Conservation (phyloP, 2,888 invertebrate species). For the Melinopterus prodromus region DNA sequence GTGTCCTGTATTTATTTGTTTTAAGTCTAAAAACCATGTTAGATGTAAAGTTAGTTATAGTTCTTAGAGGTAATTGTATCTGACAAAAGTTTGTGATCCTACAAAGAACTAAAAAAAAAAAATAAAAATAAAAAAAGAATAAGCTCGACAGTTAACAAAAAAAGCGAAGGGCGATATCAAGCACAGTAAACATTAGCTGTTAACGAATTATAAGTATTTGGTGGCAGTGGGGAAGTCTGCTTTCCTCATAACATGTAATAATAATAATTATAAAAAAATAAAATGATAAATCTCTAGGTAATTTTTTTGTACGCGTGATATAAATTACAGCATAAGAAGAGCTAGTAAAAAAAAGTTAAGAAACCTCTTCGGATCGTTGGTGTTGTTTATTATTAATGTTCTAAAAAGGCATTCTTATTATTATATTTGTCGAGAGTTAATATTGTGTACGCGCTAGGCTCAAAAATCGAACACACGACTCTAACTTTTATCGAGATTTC, state of each 20-base stretch:
- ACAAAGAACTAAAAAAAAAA: not conserved
- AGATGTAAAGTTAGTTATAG: slow-evolving; percentile 4
- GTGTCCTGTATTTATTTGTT: not conserved
- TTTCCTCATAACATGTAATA: not conserved
- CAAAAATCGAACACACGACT: not conserved
- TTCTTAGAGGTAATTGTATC: not conserved
- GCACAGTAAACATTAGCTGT: not conserved
- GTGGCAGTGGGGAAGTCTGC: not conserved
- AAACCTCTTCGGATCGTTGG: not conserved
- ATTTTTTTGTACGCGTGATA: not conserved
- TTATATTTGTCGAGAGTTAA: not conserved
- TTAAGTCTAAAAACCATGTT: not conserved
- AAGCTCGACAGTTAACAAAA: not conserved
- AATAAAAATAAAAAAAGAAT: not conserved
- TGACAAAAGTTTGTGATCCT: not conserved
- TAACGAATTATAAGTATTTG: not conserved
- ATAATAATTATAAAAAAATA: not conserved
- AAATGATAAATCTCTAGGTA: not conserved
- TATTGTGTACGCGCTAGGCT: not conserved
- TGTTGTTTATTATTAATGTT: not conserved
- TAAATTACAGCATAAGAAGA: not conserved
- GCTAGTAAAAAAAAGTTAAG: not conserved
- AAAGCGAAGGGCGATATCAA: not conserved
- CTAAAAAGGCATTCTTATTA: not conserved
- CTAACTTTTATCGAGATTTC: not conserved